Conservation (phyloP, 2,113 vertebrate species). For the Oreochromis spilurus region DNA sequence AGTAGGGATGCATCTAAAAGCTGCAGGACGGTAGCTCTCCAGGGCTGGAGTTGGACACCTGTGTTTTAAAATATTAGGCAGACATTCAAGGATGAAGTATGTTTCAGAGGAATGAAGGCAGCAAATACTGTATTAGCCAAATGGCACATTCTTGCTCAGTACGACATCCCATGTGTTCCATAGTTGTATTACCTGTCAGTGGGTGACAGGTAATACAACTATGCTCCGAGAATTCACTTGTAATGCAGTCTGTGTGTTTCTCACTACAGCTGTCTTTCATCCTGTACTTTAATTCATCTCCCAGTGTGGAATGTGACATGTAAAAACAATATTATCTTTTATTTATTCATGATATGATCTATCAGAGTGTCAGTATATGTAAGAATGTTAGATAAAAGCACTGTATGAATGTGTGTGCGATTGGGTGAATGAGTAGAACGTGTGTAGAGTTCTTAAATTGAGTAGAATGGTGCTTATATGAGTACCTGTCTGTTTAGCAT, state of each 20-base stretch:
- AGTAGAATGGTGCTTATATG: background rate
- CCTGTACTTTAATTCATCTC: background rate
- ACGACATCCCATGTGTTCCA: background rate
- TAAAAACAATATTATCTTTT: background rate
- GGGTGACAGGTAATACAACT: background rate
- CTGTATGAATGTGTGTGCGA: background rate
- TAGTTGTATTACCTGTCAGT: background rate
- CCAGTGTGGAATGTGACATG: background rate
- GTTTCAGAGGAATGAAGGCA: background rate
- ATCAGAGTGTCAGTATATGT: background rate
- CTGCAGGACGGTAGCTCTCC: background rate
- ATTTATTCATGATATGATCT: background rate
- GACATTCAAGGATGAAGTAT: background rate
- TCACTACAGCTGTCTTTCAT: background rate
- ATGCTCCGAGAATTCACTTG: background rate
- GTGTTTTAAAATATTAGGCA: background rate
- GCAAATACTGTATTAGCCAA: background rate
- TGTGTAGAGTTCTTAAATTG: background rate
- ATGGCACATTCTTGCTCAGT: background rate
- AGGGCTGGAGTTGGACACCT: fast-evolving
- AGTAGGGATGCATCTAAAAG: background rate
- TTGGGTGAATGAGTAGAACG: background rate
- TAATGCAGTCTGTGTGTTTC: background rate
- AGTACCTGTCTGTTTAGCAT: background rate
- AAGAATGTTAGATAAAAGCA: background rate